A percentile compares a stretch with the other conserved stretches of the same genome.
Conservation (phyloP, 2,113 vertebrate species). For the Podarcis raffonei region DNA sequence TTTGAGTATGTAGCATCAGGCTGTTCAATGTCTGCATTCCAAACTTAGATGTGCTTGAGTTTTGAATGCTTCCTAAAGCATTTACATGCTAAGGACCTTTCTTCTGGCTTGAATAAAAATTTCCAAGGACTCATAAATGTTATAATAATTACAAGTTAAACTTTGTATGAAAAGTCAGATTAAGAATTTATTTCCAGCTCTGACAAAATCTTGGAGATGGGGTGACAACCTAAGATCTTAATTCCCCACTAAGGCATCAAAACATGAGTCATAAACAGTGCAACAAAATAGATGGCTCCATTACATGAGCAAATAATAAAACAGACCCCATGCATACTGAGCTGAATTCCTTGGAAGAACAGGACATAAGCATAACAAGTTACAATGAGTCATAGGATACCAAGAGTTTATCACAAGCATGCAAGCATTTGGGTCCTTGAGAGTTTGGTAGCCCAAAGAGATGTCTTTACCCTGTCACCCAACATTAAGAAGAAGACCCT, state of each 20-base stretch:
- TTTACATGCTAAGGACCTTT: slow-evolving; percentile 4
- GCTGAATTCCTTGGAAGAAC: not conserved
- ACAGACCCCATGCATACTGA: not conserved
- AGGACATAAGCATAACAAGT: not conserved
- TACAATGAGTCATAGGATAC: not conserved
- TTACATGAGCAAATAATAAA: not conserved
- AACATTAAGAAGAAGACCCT: not conserved
- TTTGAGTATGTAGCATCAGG: slow-evolving; percentile 1
- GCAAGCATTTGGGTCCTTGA: not conserved
- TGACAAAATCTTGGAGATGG: not conserved
- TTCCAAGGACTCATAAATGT: not conserved
- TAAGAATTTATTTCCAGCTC: not conserved
- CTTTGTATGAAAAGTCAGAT: not conserved
- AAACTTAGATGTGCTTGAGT: slow-evolving; percentile 3
- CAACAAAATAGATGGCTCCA: not conserved
- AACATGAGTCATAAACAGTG: not conserved
- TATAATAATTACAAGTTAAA: not conserved
- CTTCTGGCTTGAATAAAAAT: not conserved
- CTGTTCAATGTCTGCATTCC: slow-evolving; percentile 22
- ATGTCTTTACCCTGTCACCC: not conserved
- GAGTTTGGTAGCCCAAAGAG: not conserved
- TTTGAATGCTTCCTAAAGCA: slow-evolving; percentile 10
- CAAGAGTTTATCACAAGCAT: not conserved
- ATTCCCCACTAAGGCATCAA: not conserved
- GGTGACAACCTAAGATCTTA: not conserved